These are phyloP conservation scores for Alauda arvensis DNA, from an alignment of 2,797 vertebrate genomes.

Conservation along the genomic window DNA sequence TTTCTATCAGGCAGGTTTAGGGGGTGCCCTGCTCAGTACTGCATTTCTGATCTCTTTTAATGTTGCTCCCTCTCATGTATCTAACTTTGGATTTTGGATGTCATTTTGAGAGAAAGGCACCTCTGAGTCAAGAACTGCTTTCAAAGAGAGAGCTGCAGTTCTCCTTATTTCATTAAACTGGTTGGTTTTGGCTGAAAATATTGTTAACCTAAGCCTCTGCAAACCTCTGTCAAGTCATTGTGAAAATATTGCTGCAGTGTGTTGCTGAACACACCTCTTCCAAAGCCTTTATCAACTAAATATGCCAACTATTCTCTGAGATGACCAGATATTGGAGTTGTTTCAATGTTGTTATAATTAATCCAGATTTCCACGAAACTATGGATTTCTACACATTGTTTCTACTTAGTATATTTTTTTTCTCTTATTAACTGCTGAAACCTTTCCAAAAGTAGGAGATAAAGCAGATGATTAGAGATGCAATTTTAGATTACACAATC, in stretches of 20 bases:
- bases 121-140: background rate
- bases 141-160: background rate
- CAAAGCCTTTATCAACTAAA: background rate
- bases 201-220: background rate
- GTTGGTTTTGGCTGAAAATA: background rate
- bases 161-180: background rate
- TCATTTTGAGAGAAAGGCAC: background rate
- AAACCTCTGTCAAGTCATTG: background rate
- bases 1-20: background rate
- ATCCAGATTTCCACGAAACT: background rate
- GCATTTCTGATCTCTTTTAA: background rate
- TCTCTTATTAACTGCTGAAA: background rate
- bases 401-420: background rate
- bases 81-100: background rate
- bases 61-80: background rate
- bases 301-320: background rate
- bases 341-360: background rate
- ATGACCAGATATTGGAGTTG: background rate
- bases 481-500: constrained; percentile 26
- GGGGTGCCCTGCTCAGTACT: background rate
- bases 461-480: background rate
- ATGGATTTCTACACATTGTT: background rate
- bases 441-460: background rate
- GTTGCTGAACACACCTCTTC: background rate
- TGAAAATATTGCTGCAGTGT: background rate